Conservation (phyloP, 2,888 invertebrate species). For the Drosophila barbarae region DNA sequence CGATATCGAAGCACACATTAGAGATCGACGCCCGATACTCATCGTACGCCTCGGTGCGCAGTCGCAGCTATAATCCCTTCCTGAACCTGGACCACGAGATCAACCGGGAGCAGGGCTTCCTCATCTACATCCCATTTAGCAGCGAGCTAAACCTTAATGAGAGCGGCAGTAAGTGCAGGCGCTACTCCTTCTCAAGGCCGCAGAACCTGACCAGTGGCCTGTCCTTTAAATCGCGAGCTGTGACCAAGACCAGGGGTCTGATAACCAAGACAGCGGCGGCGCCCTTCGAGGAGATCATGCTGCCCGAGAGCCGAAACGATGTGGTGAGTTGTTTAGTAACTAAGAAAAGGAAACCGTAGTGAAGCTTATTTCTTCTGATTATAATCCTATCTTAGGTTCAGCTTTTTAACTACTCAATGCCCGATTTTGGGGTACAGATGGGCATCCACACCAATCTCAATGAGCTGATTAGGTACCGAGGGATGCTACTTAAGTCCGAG, state of each 20-base stretch:
- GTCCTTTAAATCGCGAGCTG: conserved; percentile 79
- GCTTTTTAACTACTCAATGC: conserved; percentile 74
- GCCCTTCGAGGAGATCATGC: conserved; percentile 76
- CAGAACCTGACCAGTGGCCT: conserved; percentile 79
- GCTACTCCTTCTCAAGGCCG: conserved; percentile 77
- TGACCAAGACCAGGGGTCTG: conserved; percentile 77
- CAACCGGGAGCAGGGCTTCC: conserved; percentile 85
- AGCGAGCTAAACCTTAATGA: conserved; percentile 77
- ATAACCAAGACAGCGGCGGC: conserved; percentile 76
- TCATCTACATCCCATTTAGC: conserved; percentile 84
- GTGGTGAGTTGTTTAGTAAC: conserved; percentile 60
- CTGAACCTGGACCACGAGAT: conserved; percentile 84
- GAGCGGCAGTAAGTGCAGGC: conserved; percentile 66
- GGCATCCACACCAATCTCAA: conserved; percentile 77
- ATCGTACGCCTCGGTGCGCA: conserved; percentile 81
- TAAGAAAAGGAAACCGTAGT: neutral
- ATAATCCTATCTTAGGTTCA: conserved; percentile 66
- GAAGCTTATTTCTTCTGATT: neutral
- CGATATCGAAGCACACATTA: conserved; percentile 82
- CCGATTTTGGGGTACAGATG: conserved; percentile 77
- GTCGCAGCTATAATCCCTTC: conserved; percentile 83
- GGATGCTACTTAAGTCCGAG: conserved; percentile 79
- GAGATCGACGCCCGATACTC: conserved; percentile 84
- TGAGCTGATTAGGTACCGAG: conserved; percentile 78
- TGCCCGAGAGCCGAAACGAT: conserved; percentile 76